These are phyloP conservation scores for Bathybates hornii DNA, from an alignment of 2,113 vertebrate species.

Conservation along the genomic window DNA sequence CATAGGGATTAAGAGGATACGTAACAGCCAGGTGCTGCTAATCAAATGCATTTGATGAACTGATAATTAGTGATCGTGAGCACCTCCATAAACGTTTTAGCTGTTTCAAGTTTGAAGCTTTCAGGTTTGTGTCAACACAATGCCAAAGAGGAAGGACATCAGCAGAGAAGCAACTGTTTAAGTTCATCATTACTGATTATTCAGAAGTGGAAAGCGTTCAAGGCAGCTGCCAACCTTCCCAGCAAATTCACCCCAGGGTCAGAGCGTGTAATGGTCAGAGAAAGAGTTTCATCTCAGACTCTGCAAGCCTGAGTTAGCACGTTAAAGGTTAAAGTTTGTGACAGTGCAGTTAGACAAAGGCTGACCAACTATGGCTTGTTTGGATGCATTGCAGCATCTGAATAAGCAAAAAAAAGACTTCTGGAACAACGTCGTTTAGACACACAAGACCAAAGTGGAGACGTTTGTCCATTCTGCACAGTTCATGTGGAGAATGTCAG, in stretches of 20 bases:
- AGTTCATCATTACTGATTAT: background rate
- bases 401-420: background rate
- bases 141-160: background rate
- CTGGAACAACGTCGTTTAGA: background rate
- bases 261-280: background rate
- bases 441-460: background rate
- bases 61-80: background rate
- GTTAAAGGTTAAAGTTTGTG: background rate
- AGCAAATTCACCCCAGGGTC: background rate
- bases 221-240: background rate
- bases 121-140: background rate
- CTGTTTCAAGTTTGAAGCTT: background rate
- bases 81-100: background rate
- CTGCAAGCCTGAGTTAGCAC: background rate
- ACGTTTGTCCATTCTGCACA: fast-evolving
- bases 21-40: background rate
- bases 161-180: background rate
- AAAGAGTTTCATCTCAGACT: background rate
- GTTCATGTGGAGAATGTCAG: background rate
- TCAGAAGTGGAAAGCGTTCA: background rate
- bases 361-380: background rate
- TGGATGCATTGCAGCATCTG: background rate
- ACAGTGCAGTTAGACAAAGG: background rate
- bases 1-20: background rate
- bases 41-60: background rate